A percentile compares a stretch with the other conserved stretches of the same genome.
These are phyloP conservation scores for Exocentrus adspersus DNA, from an alignment of 2,888 invertebrate species.

Conservation along the genomic window DNA sequence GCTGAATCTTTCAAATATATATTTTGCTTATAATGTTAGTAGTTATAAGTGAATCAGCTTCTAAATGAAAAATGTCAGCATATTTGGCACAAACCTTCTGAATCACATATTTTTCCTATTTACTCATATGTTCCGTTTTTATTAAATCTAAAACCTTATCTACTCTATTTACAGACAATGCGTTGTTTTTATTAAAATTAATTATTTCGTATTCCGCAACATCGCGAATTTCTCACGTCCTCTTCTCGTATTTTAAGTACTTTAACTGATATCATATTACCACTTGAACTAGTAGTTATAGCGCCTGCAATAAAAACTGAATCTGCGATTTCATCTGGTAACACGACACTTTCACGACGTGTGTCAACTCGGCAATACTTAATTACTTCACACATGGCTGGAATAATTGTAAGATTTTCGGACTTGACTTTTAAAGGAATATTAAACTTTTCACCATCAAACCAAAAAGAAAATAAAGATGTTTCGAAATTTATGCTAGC, in stretches of 20 bases:
- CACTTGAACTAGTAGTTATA: neutral
- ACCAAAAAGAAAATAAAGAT: conserved; percentile 4
- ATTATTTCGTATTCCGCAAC: neutral
- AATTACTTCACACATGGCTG: neutral
- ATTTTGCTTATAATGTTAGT: conserved; percentile 44
- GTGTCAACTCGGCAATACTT: neutral
- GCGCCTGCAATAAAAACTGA: neutral
- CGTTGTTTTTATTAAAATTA: neutral
- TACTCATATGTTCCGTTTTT: conserved; percentile 32
- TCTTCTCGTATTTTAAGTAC: neutral
- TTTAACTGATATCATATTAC: neutral
- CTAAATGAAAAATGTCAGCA: conserved; percentile 39
- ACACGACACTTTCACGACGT: neutral
- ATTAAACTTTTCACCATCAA: neutral
- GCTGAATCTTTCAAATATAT: conserved; percentile 35
- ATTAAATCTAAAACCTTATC: conserved; percentile 8
- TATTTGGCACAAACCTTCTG: conserved; percentile 36
- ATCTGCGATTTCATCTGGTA: neutral
- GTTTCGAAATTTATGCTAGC: conserved; percentile 23
- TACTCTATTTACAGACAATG: neutral
- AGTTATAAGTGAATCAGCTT: conserved; percentile 36
- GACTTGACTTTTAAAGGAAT: neutral
- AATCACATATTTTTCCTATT: conserved; percentile 31
- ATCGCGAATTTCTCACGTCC: neutral
- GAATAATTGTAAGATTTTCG: neutral